Evolutionary conservation across 2,888 invertebrate species (phyloP).

Genomic region (Palloptera scutellata): DNA sequence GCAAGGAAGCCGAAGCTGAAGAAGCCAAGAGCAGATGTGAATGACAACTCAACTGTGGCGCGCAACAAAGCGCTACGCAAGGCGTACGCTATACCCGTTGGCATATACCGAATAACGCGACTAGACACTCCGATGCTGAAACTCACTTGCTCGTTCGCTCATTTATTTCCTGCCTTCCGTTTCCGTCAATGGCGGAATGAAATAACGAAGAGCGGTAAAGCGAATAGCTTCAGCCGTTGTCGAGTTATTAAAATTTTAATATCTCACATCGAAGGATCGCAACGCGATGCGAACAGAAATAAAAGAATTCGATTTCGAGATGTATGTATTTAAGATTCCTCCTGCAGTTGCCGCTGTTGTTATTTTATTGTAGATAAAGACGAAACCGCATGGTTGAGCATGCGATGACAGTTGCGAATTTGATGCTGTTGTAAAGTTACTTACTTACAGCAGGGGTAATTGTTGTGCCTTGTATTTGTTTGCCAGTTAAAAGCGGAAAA

Average conservation of each 20-base stretch:
- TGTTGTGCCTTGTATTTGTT: neutral
- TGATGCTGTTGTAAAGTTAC: neutral
- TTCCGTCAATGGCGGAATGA: too few species aligned
- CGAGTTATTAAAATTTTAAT: constrained; percentile 29
- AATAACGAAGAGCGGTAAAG: too few species aligned
- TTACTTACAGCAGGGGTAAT: neutral
- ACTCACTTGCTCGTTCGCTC: too few species aligned
- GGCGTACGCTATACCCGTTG: too few species aligned
- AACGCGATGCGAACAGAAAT: too few species aligned
- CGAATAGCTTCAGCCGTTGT: neutral
- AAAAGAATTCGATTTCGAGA: too few species aligned
- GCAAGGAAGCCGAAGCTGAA: too few species aligned
- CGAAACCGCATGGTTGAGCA: constrained; percentile 2
- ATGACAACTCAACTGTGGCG: too few species aligned
- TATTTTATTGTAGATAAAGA: neutral
- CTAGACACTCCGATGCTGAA: too few species aligned
- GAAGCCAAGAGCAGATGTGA: too few species aligned
- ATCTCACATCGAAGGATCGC: neutral
- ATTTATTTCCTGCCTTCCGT: too few species aligned
- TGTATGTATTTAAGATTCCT: neutral
- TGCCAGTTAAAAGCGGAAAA: neutral
- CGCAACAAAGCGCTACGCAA: too few species aligned
- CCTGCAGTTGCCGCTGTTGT: neutral
- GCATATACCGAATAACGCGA: neutral
- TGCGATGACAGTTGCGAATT: neutral